These are phyloP conservation scores for Lethocerus indicus DNA, from an alignment of 1,140 invertebrate species.

Conservation along the genomic window DNA sequence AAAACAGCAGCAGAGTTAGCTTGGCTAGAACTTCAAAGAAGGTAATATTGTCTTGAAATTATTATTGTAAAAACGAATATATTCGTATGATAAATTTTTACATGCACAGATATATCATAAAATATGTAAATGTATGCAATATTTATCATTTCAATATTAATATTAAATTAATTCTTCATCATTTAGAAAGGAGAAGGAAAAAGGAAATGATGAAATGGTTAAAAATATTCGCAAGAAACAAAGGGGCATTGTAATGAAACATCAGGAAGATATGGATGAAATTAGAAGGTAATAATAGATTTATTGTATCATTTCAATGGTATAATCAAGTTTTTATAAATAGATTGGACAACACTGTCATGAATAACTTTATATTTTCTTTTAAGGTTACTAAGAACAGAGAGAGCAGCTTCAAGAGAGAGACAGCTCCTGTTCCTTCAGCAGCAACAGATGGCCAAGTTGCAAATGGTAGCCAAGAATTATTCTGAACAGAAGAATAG, in stretches of 20 bases:
- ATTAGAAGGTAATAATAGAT: constrained; percentile 22
- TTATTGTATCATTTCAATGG: too few relatives aligned
- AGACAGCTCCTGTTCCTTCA: too few relatives aligned
- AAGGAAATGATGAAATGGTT: constrained; percentile 10
- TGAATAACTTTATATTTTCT: too few relatives aligned
- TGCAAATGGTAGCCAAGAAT: neutral
- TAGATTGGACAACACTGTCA: too few relatives aligned
- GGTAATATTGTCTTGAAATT: constrained; percentile 1
- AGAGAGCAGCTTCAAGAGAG: too few relatives aligned
- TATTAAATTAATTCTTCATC: constrained; percentile 1
- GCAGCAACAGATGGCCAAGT: constrained; percentile 21
- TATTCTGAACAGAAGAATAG: neutral
- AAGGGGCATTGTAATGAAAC: constrained; percentile 21
- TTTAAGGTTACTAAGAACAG: too few relatives aligned
- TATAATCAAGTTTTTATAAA: too few relatives aligned
- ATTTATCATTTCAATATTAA: neutral
- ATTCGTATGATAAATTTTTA: neutral
- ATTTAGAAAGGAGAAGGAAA: constrained; percentile 9
- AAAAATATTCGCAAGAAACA: constrained; percentile 24
- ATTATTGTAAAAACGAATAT: neutral
- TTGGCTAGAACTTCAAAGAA: constrained; percentile 9
- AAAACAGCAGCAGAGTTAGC: constrained; percentile 11
- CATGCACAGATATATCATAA: neutral
- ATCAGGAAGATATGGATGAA: constrained; percentile 24
- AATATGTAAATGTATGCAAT: neutral